A percentile compares a stretch with the other conserved stretches of the same genome.
phyloP scores from a whole-genome alignment of 2,888 invertebrate genomes.

The Arctia plantaginis region DNA sequence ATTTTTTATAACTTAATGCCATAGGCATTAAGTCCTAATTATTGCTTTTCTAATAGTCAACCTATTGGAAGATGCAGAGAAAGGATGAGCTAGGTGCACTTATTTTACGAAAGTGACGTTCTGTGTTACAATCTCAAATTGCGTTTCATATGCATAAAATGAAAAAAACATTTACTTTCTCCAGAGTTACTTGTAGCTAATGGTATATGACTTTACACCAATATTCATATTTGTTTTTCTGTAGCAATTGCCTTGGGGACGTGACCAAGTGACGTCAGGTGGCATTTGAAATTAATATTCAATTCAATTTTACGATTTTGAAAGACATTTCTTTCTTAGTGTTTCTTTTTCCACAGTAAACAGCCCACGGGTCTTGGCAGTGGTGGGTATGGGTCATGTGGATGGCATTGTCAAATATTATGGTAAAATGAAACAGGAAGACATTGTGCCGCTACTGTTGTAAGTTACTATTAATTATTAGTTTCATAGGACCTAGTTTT shows the following conservation, averaged over 20 bases:
- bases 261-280: neutral
- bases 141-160: too few species aligned
- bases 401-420: slow-evolving; percentile 91
- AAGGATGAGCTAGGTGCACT: too few species aligned
- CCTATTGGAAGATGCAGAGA: too few species aligned
- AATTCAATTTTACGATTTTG: neutral
- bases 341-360: slow-evolving; percentile 61
- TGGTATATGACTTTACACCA: too few species aligned
- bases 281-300: neutral
- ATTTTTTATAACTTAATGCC: too few species aligned
- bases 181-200: neutral
- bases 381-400: slow-evolving; percentile 98
- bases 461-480: slow-evolving; percentile 59
- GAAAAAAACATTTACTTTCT: too few species aligned
- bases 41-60: too few species aligned
- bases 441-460: slow-evolving; percentile 79
- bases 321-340: neutral
- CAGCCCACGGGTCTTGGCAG: slow-evolving; percentile 93
- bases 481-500: neutral
- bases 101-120: too few species aligned
- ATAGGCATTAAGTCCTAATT: too few species aligned
- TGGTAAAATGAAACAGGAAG: slow-evolving; percentile 78
- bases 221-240: too few species aligned
- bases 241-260: neutral
- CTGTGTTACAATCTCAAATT: too few species aligned